These are phyloP conservation scores for Lacanobia wlatinum DNA, from an alignment of 2,888 invertebrate species.

Conservation along the genomic window DNA sequence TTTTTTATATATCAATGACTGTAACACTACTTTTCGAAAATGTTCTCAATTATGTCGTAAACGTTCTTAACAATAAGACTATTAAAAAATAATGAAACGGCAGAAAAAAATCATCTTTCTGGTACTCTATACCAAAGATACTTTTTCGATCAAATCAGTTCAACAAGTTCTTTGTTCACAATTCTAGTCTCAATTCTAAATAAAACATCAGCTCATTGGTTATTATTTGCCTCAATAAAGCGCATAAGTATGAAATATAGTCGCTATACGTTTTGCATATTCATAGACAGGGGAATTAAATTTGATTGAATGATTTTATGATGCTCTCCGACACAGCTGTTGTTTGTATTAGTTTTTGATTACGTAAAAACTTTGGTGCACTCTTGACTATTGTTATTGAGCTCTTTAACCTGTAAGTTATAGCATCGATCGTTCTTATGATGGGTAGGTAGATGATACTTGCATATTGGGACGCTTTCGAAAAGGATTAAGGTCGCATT, in stretches of 20 bases:
- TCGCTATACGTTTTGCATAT: conserved; percentile 11
- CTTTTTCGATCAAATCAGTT: not conserved
- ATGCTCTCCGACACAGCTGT: conserved; percentile 24
- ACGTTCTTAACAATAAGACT: too few species aligned
- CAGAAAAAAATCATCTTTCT: too few species aligned
- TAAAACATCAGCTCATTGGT: conserved; percentile 23
- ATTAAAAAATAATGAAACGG: too few species aligned
- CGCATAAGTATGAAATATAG: conserved; percentile 47
- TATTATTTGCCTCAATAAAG: conserved; percentile 58
- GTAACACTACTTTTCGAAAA: too few species aligned
- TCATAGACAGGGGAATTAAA: conserved; percentile 33
- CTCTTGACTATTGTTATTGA: conserved; percentile 1
- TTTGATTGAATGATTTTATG: conserved; percentile 42
- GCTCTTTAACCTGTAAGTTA: conserved; percentile 16
- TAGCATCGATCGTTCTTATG: conserved; percentile 14
- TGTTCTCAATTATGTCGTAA: too few species aligned
- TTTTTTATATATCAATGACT: too few species aligned
- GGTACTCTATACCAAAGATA: not conserved
- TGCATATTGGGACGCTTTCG: not conserved
- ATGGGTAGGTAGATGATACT: not conserved
- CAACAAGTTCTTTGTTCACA: not conserved
- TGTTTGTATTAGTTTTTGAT: conserved; percentile 13
- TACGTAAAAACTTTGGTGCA: conserved; percentile 14
- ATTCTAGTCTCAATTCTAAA: conserved; percentile 30
- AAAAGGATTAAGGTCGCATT: not conserved